Evolutionary conservation across 2,797 vertebrate species (phyloP).

Genomic region (Rhinogobio ventralis): DNA sequence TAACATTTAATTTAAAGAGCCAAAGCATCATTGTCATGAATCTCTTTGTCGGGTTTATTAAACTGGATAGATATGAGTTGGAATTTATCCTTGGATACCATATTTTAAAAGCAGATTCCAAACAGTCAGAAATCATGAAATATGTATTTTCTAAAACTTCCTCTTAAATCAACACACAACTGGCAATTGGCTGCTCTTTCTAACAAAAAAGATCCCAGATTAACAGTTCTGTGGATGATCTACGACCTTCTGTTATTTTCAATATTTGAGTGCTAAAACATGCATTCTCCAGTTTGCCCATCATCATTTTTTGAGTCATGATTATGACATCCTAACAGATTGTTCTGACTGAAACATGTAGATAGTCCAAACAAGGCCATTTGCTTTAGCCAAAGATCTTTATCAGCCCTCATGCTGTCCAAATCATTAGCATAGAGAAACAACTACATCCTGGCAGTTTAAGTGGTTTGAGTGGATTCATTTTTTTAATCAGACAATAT

Average conservation of each 20-base stretch:
- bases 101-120: constrained; percentile 13
- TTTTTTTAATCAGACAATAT: constrained; percentile 25
- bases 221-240: constrained; percentile 3
- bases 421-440: constrained; percentile 21
- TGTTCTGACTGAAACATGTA: constrained; percentile 36
- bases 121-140: neutral
- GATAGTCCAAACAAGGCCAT: constrained; percentile 32
- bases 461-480: neutral
- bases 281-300: neutral
- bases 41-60: constrained; percentile 32
- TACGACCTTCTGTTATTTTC: neutral
- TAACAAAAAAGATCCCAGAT: constrained; percentile 12
- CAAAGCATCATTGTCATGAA: neutral
- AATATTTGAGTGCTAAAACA: neutral
- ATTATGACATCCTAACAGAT: constrained; percentile 6
- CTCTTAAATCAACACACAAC: constrained; percentile 13
- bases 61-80: neutral
- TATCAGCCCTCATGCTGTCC: constrained; percentile 14
- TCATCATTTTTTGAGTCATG: neutral
- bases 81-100: neutral
- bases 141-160: neutral
- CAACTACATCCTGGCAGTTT: neutral
- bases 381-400: constrained; percentile 28
- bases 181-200: constrained; percentile 11
- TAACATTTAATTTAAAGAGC: neutral